phyloP scores from a whole-genome alignment of 1,140 invertebrate genomes.

The Nymphalis io region DNA sequence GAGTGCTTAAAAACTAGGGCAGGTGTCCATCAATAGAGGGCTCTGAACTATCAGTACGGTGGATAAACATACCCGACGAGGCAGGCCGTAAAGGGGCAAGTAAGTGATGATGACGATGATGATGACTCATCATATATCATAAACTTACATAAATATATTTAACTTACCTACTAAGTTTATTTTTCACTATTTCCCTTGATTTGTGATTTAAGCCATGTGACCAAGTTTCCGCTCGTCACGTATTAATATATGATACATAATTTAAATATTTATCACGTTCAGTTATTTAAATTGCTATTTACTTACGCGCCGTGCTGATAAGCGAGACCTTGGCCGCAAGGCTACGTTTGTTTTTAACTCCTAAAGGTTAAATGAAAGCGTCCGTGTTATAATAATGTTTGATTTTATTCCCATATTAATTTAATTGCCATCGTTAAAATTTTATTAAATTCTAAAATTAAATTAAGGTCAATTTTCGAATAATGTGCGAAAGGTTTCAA shows the following conservation, averaged over 20 bases:
- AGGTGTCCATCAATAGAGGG: no score
- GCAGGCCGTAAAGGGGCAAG: no score
- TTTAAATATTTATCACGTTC: constrained; percentile 17
- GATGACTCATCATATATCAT: no score
- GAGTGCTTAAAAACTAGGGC: no score
- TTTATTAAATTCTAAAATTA: neutral
- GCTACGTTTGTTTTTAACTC: constrained; percentile 24
- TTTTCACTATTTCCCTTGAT: neutral
- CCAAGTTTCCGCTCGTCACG: neutral
- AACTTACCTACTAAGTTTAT: no score
- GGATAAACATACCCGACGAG: no score
- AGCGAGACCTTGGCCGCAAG: constrained; percentile 21
- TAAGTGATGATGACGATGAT: no score
- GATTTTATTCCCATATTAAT: constrained; percentile 24
- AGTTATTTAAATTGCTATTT: constrained; percentile 22
- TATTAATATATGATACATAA: neutral
- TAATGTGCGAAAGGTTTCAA: neutral
- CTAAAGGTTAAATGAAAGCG: constrained; percentile 27
- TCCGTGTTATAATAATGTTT: constrained; percentile 11
- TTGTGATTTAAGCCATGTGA: neutral
- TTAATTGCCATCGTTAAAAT: neutral
- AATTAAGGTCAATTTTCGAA: neutral
- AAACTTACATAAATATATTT: no score
- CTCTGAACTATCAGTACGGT: no score
- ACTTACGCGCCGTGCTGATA: constrained; percentile 18